Evolutionary conservation across 2,113 vertebrate genomes (phyloP), one percentile per base, ranked within the genome.

Genomic region (Pelvicachromis taeniatus): DNA sequence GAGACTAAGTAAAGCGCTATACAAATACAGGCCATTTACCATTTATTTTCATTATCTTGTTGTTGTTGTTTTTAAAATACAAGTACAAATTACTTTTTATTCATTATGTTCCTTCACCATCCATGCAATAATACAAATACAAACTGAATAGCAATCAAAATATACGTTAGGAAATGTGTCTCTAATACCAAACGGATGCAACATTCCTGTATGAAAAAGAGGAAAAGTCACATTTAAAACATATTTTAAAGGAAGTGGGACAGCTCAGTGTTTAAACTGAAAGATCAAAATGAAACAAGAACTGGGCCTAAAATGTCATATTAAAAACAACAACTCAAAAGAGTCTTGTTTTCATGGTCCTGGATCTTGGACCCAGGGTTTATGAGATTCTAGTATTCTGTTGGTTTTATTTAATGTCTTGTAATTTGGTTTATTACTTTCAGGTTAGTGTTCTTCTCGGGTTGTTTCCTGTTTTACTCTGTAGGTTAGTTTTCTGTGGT

Each of bases 91-190:
- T 10, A 42, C 35, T 38, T 38, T 38, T 61, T 11, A 11, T 33
- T 31, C 1, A 0, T 61, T 29, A 33, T 59, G 58, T 61, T 61
- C 3, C 6, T 61, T 61, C 1, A 61, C 16, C 5, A 61, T 61
- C 58, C 6, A 9, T 33, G 0, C 16, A 35, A 33, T 4, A 0
- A 61, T 11, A 19, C n/a, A n/a, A n/a, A n/a, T 61, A 1, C 5
- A 61, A 61, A 33, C 58, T 19, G 29, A 61, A 61, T 31, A 58
- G 31, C 56, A 59, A 0, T 59, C 29, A 61, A 33, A 61, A 35
- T 61, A 7, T 33, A 35, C 16, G 33, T 61, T 2, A 11, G 26
- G 13, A 2, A 1, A 11, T 59, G 3, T 59, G 14, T 1, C 26
- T 59, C 29, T 61, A 33, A 11, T 16, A 33, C 29, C 2, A 61